These are phyloP conservation scores for Melanchra persicariae DNA, from an alignment of 2,888 invertebrate species.

Conservation along the genomic window DNA sequence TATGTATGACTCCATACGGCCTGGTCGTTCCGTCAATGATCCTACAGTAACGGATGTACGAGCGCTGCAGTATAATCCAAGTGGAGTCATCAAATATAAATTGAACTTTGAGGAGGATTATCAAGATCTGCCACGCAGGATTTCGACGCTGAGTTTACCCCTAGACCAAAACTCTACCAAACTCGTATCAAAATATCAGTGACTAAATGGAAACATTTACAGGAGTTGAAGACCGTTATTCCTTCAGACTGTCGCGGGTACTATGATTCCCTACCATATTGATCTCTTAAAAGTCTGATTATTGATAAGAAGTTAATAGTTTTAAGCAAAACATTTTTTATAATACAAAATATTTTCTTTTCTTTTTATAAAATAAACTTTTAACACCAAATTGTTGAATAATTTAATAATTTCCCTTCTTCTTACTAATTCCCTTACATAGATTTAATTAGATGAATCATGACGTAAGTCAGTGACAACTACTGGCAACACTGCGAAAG, in stretches of 20 bases:
- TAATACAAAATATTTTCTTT: conserved; percentile 5
- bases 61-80: conserved; percentile 25
- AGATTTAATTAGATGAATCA: conserved; percentile 28
- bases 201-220: no score
- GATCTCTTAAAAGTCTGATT: conserved; percentile 30
- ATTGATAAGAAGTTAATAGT: conserved; percentile 12
- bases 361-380: conserved; percentile 21
- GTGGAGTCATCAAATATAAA: conserved; percentile 43
- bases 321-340: conserved; percentile 18
- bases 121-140: no score
- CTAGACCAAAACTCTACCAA: no score
- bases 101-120: conserved; percentile 36
- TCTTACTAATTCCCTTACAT: background rate
- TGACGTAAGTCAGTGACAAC: conserved; percentile 34
- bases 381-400: conserved; percentile 16
- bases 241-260: background rate
- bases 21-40: no score
- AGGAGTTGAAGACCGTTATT: no score
- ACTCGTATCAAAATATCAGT: no score
- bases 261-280: conserved; percentile 39
- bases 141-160: no score
- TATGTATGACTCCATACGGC: no score
- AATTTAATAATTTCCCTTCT: conserved; percentile 17
- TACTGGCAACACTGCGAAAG: conserved; percentile 33
- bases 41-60: no score